A percentile compares a stretch with the other conserved stretches of the same genome.
phyloP scores from a whole-genome alignment of 2,113 vertebrate genomes.

The Cathartes aura region DNA sequence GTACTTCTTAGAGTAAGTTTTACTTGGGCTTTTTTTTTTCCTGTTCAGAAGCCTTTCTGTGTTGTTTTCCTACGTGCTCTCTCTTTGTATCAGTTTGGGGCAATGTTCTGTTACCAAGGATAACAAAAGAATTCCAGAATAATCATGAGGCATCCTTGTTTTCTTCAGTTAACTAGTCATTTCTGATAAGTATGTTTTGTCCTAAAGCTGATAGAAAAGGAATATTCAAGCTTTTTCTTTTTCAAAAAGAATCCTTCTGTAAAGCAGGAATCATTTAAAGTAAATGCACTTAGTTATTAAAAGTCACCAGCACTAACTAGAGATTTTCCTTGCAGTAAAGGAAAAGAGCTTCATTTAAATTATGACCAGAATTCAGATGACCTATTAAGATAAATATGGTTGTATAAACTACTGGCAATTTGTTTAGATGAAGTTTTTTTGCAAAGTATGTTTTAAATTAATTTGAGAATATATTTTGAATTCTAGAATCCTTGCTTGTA shows the following conservation, averaged over 20 bases:
- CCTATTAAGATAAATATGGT: neutral
- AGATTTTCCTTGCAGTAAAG: neutral
- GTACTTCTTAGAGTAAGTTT: neutral
- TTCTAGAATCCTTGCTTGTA: constrained; percentile 23
- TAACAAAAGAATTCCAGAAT: neutral
- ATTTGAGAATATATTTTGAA: constrained; percentile 40
- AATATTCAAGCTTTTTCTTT: neutral
- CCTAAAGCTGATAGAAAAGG: neutral
- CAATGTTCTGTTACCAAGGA: neutral
- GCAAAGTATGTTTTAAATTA: constrained; percentile 12
- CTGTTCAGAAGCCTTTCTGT: neutral
- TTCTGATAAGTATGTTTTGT: neutral
- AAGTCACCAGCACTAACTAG: neutral
- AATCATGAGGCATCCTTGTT: neutral
- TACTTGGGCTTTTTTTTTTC: neutral
- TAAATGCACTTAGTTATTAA: neutral
- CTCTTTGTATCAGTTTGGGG: neutral
- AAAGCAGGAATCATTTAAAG: neutral
- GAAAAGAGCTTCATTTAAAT: neutral
- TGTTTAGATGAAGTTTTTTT: neutral
- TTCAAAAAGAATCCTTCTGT: neutral
- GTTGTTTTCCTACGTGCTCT: accelerated
- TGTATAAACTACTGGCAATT: constrained; percentile 2
- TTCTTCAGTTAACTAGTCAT: neutral
- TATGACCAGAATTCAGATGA: neutral